Evolutionary conservation across 2,797 vertebrate genomes (phyloP), one percentile per base, ranked within the genome.

Genomic region (Chloroceryle amazona): DNA sequence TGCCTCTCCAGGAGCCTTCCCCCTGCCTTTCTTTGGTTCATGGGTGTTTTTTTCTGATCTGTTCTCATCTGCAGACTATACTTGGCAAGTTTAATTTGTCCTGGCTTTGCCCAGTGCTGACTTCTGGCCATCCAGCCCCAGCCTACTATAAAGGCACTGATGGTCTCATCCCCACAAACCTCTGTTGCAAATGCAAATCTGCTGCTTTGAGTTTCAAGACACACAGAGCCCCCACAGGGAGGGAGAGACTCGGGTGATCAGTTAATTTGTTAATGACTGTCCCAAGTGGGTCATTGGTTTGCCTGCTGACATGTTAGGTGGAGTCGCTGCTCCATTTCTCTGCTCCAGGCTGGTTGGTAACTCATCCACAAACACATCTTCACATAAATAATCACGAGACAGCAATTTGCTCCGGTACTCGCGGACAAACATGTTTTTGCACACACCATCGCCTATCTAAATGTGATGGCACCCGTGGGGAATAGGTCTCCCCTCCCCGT

Each of bases 241-340:
- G 68, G 29, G 3, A 49, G 46, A 86, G 66, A 65, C 74, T 74
- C 1, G 47, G 73, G 58, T 61, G 90, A 86, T 70, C 66, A 19
- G 86, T 68, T 92, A 58, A 92, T 93, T 91, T 51, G 81, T 80
- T 96, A 93, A 90, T 82, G 89, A 66, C 66, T 71, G 4, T 63
- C 89, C 94, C 90, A n/a, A 33, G 78, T 11, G 73, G 41, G 79
- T 31, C 90, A 80, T 28, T 62, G 73, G 39, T 66, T 80, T 78
- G 29, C 49, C 47, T 49, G 85, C 74, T 78, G 89, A 60, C 61
- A 12, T 6, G 35, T 85, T 21, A 65, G 81, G 72, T 81, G 94
- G 35, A 86, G 89, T 74, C 89, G 6, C 68, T 9, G 81, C 90
- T 93, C 84, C 6, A 0, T 73, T 81, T 33, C 78, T 42, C 9